Base-by-base conservation (phyloP, 2,113 vertebrate genomes). In the Corydoras maculifer region DNA sequence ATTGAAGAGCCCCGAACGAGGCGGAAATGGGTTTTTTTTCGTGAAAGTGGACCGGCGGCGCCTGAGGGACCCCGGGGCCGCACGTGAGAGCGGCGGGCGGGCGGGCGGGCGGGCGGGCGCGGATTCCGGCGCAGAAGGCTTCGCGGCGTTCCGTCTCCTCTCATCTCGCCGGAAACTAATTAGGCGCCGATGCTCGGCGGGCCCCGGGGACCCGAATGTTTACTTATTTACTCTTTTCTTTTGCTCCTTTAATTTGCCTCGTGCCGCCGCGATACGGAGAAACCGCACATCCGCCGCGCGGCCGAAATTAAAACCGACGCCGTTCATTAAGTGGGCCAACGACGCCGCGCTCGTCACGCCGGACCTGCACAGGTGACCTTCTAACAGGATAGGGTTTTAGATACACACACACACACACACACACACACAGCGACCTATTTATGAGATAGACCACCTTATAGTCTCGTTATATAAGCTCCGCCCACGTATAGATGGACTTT, bases 261-360 rank as follows among this genome's bases (percentile, higher is more conserved):
- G 68, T 48, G 29, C 68, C 74, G 64, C 73, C 70, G 71, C 65
- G 69, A 67, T 71, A 72, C 62, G 65, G 65, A 70, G 68, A n/a
- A n/a, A n/a, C n/a, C 49, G 73, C 65, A 71, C 68, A 78, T 74
- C 65, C 70, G 64, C 65, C 9, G 53, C 54, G 71, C 65, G 74
- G 70, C 59, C 48, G 69, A 74, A 80, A 80, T 76, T 69, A 77
- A 77, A 74, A 76, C 54, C 18, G 68, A 73, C 74, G 72, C 72
- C 72, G 60, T 74, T 78, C 76, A 81, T 81, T 79, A 79, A 74
- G 74, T 68, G 76, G 76, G 73, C 61, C 70, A 72, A 72, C 49
- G 69, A 80, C 75, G 75, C 75, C 67, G 25, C 55, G 69, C 11
- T 69, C 30, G 68, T 68, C 32, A 69, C 14, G 54, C 57, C 65